Evolutionary conservation across 2,888 invertebrate genomes (phyloP).

Genomic region (Drosophila fulvimacula): DNA sequence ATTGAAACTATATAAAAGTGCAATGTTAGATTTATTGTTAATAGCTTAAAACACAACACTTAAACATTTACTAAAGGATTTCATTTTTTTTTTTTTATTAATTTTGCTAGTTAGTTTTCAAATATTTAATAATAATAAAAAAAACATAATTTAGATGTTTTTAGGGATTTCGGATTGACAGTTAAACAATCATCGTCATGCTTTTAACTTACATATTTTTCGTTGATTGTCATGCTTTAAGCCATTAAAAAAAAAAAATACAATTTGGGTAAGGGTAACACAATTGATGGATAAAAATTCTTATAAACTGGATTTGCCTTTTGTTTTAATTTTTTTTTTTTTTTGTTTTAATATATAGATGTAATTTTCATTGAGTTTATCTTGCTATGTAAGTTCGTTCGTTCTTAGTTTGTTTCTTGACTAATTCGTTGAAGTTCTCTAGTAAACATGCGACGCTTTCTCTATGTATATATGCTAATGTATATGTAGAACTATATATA

Average conservation of each 20-base stretch:
- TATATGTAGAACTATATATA: constrained; percentile 33
- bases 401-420: constrained; percentile 56
- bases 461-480: constrained; percentile 31
- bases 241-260: constrained; percentile 56
- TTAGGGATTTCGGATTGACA: constrained; percentile 9
- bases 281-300: constrained; percentile 23
- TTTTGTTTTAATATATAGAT: constrained; percentile 10
- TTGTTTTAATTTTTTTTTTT: neutral
- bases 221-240: constrained; percentile 77
- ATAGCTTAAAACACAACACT: constrained; percentile 65
- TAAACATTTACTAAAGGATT: constrained; percentile 41
- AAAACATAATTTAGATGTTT: constrained; percentile 5
- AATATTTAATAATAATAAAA: constrained; percentile 7
- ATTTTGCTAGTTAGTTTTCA: constrained; percentile 22
- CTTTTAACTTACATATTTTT: constrained; percentile 42
- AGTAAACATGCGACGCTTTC: constrained; percentile 64
- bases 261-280: constrained; percentile 14
- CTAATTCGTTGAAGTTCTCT: constrained; percentile 74
- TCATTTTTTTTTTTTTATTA: constrained; percentile 22
- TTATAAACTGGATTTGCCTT: constrained; percentile 25
- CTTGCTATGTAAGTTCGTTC: constrained; percentile 65
- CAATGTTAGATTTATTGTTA: constrained; percentile 42
- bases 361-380: constrained; percentile 12
- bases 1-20: constrained; percentile 60
- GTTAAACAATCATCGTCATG: constrained; percentile 49